A percentile compares a stretch with the other conserved stretches of the same genome.
Evolutionary conservation across 2,888 invertebrate genomes (phyloP).

Genomic region (Polia nebulosa): DNA sequence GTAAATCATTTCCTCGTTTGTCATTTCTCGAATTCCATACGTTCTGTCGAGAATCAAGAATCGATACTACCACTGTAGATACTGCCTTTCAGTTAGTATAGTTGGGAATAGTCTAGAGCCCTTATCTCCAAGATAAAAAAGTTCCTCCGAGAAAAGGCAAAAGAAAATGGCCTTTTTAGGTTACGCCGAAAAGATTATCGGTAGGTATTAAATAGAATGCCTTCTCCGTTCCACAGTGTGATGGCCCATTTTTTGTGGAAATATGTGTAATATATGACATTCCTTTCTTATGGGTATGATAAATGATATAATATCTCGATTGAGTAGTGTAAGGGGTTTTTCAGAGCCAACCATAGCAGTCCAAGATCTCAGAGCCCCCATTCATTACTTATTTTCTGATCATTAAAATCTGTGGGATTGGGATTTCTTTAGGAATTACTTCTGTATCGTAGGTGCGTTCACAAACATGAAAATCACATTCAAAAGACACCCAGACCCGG

Average conservation of each 20-base stretch:
- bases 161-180: conserved; percentile 31
- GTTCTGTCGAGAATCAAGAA: background rate
- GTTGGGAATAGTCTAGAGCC: background rate
- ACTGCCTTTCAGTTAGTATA: background rate
- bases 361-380: too few relatives aligned
- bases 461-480: too few relatives aligned
- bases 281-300: conserved; percentile 19
- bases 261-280: conserved; percentile 32
- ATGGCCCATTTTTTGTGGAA: conserved; percentile 34
- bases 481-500: too few relatives aligned
- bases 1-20: too few relatives aligned
- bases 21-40: too few relatives aligned
- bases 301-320: conserved; percentile 14
- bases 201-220: conserved; percentile 27
- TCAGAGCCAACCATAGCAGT: too few relatives aligned
- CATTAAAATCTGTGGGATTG: too few relatives aligned
- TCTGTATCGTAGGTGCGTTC: too few relatives aligned
- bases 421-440: too few relatives aligned
- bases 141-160: background rate
- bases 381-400: too few relatives aligned
- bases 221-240: background rate
- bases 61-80: background rate
- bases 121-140: conserved; percentile 28
- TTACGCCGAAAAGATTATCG: conserved; percentile 38
- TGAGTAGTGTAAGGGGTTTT: background rate